Conservation (phyloP, 30 jellyfish, hydroid and myxozoan species). For the Calvadosia cruxmelitensis region DNA sequence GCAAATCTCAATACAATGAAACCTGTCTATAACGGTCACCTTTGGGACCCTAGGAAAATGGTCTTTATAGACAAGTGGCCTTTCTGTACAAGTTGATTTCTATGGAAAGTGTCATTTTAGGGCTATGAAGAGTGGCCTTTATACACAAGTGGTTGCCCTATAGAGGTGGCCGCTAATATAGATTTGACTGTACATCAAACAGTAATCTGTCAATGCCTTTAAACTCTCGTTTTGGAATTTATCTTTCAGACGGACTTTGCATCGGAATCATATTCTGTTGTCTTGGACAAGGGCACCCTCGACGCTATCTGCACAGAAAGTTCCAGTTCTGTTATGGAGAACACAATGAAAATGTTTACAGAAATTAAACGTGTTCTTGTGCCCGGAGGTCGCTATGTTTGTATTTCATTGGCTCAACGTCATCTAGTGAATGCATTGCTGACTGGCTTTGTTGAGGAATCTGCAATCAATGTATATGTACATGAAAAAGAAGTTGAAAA, state of each 20-base stretch:
- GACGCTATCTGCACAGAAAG: constrained; percentile 28
- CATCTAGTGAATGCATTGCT: constrained; percentile 15
- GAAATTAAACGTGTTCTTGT: constrained; percentile 19
- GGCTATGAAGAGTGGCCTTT: no score
- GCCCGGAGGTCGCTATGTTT: constrained; percentile 59
- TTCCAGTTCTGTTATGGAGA: background rate
- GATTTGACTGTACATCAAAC: no score
- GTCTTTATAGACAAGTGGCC: no score
- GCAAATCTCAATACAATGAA: no score
- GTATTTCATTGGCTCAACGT: constrained; percentile 36
- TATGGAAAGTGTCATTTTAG: no score
- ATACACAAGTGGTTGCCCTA: no score
- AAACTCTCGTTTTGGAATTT: background rate
- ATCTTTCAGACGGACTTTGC: constrained; percentile 13
- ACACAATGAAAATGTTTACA: constrained; percentile 14
- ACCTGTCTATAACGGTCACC: no score
- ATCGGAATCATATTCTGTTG: constrained; percentile 4
- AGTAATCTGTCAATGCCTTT: no score
- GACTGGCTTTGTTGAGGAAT: constrained; percentile 13
- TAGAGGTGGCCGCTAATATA: no score
- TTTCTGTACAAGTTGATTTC: no score
- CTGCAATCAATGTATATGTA: constrained; percentile 15
- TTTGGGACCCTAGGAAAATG: no score
- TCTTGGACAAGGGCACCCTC: constrained; percentile 32
- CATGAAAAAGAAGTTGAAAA: background rate